These are phyloP conservation scores for Dryobotodes eremita DNA, from an alignment of 2,888 invertebrate species.

Conservation along the genomic window DNA sequence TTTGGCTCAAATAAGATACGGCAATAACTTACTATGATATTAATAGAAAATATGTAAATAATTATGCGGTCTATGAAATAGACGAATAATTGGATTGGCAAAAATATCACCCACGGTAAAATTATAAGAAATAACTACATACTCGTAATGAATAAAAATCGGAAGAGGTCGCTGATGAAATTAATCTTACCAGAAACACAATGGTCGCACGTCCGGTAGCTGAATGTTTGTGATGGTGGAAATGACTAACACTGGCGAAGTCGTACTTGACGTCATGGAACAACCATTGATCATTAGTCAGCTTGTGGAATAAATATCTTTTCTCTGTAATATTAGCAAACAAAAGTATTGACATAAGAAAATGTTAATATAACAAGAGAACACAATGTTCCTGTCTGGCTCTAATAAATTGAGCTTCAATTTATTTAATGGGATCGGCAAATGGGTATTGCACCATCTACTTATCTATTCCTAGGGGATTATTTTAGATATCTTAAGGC, in stretches of 20 bases:
- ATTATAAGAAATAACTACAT: not conserved
- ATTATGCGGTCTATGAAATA: not conserved
- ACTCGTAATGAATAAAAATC: too few relatives aligned
- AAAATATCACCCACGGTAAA: not conserved
- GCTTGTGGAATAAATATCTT: slow-evolving; percentile 72
- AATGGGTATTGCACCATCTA: not conserved
- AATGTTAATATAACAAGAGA: not conserved
- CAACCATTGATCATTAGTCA: slow-evolving; percentile 77
- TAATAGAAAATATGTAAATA: not conserved
- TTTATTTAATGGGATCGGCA: not conserved
- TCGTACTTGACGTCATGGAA: slow-evolving; percentile 81
- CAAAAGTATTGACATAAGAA: not conserved
- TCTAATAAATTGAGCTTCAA: not conserved
- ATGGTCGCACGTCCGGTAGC: slow-evolving; percentile 79
- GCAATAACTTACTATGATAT: not conserved
- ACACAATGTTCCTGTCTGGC: too few relatives aligned
- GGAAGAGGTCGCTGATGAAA: not conserved
- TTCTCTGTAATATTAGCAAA: slow-evolving; percentile 76
- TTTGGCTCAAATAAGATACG: too few relatives aligned
- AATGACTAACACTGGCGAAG: slow-evolving; percentile 81
- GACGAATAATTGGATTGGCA: not conserved
- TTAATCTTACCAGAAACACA: slow-evolving; percentile 68
- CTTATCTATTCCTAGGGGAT: not conserved
- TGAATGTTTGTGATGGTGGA: slow-evolving; percentile 75
- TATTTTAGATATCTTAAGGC: not conserved